Percentiles rank a stretch among this genome's conserved stretches.
Conservation (phyloP, 2,113 vertebrate genomes). For the Morphnarchus princeps region DNA sequence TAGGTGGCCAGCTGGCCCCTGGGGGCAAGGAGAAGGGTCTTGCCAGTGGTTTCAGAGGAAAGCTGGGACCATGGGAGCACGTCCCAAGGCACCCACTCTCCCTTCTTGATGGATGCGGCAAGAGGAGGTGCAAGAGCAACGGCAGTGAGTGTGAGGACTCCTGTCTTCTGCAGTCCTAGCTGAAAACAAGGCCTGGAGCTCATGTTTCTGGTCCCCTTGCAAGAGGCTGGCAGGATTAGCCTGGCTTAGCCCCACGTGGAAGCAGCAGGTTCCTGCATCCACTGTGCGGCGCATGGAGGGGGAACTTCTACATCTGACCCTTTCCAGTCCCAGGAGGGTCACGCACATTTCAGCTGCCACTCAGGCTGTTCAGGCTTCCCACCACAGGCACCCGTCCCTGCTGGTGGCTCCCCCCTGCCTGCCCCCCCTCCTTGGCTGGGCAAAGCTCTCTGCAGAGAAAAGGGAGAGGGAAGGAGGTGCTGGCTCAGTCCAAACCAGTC, state of each 20-base stretch:
- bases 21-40: not conserved
- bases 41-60: not conserved
- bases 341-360: not conserved
- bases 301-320: not conserved
- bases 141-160: rapidly evolving
- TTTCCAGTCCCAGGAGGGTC: not conserved
- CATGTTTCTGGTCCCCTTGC: not conserved
- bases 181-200: not conserved
- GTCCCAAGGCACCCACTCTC: not conserved
- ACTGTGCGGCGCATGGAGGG: rapidly evolving
- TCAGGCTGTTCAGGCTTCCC: not conserved
- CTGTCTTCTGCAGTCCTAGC: not conserved
- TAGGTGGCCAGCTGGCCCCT: not conserved
- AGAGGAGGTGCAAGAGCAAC: not conserved
- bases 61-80: not conserved
- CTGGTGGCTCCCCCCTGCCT: rapidly evolving
- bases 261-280: not conserved
- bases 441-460: not conserved
- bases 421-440: rapidly evolving
- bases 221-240: not conserved
- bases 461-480: not conserved
- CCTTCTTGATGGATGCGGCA: rapidly evolving
- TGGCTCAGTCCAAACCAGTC: not conserved
- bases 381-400: rapidly evolving
- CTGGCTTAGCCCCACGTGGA: rapidly evolving